Evolutionary conservation across 2,113 vertebrate species (phyloP), one percentile per base, ranked within the genome.

Genomic region (Heterocephalus glaber): DNA sequence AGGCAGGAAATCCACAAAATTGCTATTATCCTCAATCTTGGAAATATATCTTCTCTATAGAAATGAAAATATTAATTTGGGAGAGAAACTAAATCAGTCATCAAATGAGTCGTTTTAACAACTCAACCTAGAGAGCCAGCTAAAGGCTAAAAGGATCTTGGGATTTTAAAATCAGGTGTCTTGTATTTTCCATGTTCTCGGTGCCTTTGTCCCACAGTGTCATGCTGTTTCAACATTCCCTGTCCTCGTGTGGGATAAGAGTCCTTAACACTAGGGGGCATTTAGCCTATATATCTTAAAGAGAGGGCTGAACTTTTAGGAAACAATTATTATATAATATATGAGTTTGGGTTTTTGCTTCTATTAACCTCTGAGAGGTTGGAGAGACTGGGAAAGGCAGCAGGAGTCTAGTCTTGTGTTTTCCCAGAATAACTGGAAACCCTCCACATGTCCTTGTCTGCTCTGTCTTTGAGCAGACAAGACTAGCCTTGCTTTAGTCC

Each of bases 61-160:
- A 90, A 93, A 82, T 83, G 33, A 86, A 86, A 95, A 61, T 74
- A 61, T 54, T 85, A 70, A 72, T 85, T 83, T 61, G 14, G 84
- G 38, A 49, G 58, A 63, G 52, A 66, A 86, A 81, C 74, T 88
- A 76, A 79, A 28, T 60, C 30, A 58, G 44, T 41, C 80, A 26
- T 65, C 41, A 54, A 81, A 58, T 38, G 54, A 79, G 30, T 94
- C 38, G 54, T 60, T 83, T 94, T 72, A 88, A 74, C 5, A 79
- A 61, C 22, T 84, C 94, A 81, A 38, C 70, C 63, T 63, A 9
- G 63, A 81, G 38, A 85, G 4, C 30, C 82, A 60, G 85, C 24
- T 96, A 82, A 56, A n/a, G 68, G 54, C 49, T 79, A 1, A 3
- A 54, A 84, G 54, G 47, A 86, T 52, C 0, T 49, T 24, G n/a